A percentile compares a stretch with the other conserved stretches of the same genome.
Evolutionary conservation across 2,888 invertebrate genomes (phyloP).

Genomic region (Andrena chrysosceles): DNA sequence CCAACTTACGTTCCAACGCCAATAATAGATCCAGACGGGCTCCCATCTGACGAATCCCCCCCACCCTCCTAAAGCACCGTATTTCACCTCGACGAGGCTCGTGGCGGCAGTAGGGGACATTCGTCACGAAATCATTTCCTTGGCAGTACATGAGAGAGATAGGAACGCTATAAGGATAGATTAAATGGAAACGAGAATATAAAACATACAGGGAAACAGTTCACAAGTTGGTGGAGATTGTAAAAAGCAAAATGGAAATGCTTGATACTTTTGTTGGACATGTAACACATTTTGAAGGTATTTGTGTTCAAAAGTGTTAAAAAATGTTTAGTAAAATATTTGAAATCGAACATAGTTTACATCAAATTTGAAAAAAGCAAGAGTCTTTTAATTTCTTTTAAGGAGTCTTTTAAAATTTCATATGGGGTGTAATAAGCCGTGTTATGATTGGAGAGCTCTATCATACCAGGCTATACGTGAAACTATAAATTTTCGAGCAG

Average conservation of each 20-base stretch:
- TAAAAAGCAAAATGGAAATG: too few relatives aligned
- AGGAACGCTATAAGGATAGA: too few relatives aligned
- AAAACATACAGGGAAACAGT: background rate
- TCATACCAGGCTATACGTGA: constrained; percentile 20
- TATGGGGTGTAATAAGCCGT: constrained; percentile 14
- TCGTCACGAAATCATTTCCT: constrained; percentile 57
- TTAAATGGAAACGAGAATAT: background rate
- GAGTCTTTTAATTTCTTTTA: background rate
- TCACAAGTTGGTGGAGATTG: too few relatives aligned
- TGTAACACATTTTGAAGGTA: too few relatives aligned
- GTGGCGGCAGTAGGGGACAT: constrained; percentile 5
- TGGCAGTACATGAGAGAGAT: constrained; percentile 34
- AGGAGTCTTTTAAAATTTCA: constrained; percentile 29
- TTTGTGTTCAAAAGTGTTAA: too few relatives aligned
- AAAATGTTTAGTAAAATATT: background rate
- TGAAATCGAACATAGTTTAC: background rate
- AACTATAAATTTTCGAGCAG: constrained; percentile 57
- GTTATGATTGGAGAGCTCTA: constrained; percentile 4
- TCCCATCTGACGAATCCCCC: constrained; percentile 67
- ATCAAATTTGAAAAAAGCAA: too few relatives aligned
- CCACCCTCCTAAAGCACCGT: constrained; percentile 68
- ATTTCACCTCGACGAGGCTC: constrained; percentile 52
- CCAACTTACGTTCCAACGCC: constrained; percentile 75
- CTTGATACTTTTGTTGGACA: too few relatives aligned
- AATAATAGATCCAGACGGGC: constrained; percentile 76